Base-by-base conservation (phyloP, 2,888 invertebrate species). In the Melanostoma scalare region DNA sequence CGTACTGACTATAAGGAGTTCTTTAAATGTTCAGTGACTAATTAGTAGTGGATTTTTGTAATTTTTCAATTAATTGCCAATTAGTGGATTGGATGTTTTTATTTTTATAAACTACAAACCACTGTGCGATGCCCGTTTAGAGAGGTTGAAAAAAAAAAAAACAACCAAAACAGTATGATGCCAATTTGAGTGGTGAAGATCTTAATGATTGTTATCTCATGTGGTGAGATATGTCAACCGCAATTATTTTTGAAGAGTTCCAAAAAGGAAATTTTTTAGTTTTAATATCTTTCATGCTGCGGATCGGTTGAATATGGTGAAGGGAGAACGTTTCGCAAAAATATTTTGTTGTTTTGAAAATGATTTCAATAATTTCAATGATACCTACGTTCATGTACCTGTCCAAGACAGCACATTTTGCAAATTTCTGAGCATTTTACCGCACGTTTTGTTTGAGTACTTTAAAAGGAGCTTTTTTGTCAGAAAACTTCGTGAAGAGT, bases 21-120 rank as follows among this genome's bases (percentile, higher is more conserved):
- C 42, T 52, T 38, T 46, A 73, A 82, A 69, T 68, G 73, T 48
- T 46, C 56, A 55, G 63, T 53, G 65, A 68, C 82, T 82, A 82
- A 82, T 82, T 82, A 82, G 78, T 69, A 78, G 58, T 67, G 78
- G 78, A 82, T 82, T 77, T 74, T 78, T 82, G 82, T 82, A 82
- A 82, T 82, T 82, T 73, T 82, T 82, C 78, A 82, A 82, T 82
- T 82, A 82, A 82, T 82, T 82, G 82, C 58, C 82, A 82, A 82
- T 82, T 82, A 82, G 82, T 78, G 78, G 56, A 42, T 75, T 46
- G 68, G 82, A 73, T 82, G 63, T 73, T 73, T 73, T 20, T 10
- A 35, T 38, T 20, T 31, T 10, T 20, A 40, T n/a, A 36, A 9
- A 68, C 40, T 42, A n/a, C 10, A 6, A 36, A n/a, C 48, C 35